phyloP scores from a whole-genome alignment of 2,888 invertebrate genomes.

The Caenorhabditis becei region DNA sequence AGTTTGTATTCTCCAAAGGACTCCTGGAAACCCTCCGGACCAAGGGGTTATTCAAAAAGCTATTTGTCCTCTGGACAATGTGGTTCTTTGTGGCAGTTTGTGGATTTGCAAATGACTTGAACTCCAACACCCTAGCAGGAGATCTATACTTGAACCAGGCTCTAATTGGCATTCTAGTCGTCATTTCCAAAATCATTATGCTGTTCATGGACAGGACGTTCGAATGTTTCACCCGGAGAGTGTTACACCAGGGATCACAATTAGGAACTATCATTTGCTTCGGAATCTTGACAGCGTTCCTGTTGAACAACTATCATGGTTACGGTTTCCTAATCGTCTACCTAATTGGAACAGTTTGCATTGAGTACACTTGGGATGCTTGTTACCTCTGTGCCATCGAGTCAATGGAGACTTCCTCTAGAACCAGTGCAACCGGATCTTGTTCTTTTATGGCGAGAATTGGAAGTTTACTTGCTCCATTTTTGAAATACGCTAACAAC shows the following conservation, averaged over 20 bases:
- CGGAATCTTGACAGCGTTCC: background rate
- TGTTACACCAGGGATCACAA: slow-evolving; percentile 73
- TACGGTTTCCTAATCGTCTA: slow-evolving; percentile 68
- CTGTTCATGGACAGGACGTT: slow-evolving; percentile 66
- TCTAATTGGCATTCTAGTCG: slow-evolving; percentile 71
- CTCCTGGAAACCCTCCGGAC: slow-evolving; percentile 63
- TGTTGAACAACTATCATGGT: slow-evolving; percentile 53
- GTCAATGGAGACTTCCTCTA: slow-evolving; percentile 72
- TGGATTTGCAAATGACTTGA: slow-evolving; percentile 77
- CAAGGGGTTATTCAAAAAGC: slow-evolving; percentile 60
- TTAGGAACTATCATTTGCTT: slow-evolving; percentile 55
- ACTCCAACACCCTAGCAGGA: slow-evolving; percentile 72
- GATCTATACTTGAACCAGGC: slow-evolving; percentile 75
- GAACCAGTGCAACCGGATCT: slow-evolving; percentile 69
- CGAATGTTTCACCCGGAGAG: slow-evolving; percentile 69
- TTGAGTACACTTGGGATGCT: slow-evolving; percentile 78
- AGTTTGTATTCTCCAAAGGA: slow-evolving; percentile 57
- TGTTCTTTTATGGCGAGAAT: slow-evolving; percentile 75
- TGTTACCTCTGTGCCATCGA: slow-evolving; percentile 74
- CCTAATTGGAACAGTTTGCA: slow-evolving; percentile 74
- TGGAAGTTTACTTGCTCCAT: slow-evolving; percentile 73
- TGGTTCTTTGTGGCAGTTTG: slow-evolving; percentile 74
- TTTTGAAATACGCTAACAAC: slow-evolving; percentile 66
- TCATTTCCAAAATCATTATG: slow-evolving; percentile 67
- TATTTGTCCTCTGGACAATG: slow-evolving; percentile 75